Base-by-base conservation (phyloP, 2,797 vertebrate genomes). In the Phalloptychus januarius region DNA sequence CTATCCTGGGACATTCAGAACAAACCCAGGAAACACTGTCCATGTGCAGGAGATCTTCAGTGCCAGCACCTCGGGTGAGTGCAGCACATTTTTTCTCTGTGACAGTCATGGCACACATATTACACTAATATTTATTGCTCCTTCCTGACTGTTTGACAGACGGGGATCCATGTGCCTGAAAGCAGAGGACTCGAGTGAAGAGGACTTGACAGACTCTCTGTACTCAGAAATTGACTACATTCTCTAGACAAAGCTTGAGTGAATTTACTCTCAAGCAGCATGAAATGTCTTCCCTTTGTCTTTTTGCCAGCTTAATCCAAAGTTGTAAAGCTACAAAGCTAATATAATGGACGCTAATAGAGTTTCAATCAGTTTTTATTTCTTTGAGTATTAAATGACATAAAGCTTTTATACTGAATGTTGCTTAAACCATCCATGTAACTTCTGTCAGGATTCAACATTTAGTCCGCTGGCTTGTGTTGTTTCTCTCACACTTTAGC, bases 61-160 rank as follows among this genome's bases (percentile, higher is more conserved):
- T 99, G 98, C 89, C 97, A 98, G 77, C 94, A 95, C 28, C 95
- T 96, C 16, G 96, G 97, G 98, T 99, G 88, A 88, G 81, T 23
- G 5, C 52, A 75, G 46, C 12, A 23, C 20, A 42, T 23, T 72
- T 40, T 31, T n/a, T 3, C 2, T n/a, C 11, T 44, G 23, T 42
- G 10, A 42, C 40, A 0, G 0, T 67, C 8, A 38, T 11, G 12
- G 20, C 25, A 3, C 18, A 23, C 7, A 38, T 5, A 23, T 12
- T 23, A 25, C 63, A 40, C 3, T 2, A 5, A 8, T 28, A 44
- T 46, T 38, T 2, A 38, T 72, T 50, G 16, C 45, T 61, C 18
- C 4, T 63, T 72, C 33, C 31, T 74, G 58, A 11, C 25, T 76
- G 50, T 85, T 83, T 75, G 50, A 80, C 91, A 96, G 96, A 65